These are phyloP conservation scores for Trachops cirrhosus DNA, from an alignment of 2,797 vertebrate genomes.

Conservation along the genomic window DNA sequence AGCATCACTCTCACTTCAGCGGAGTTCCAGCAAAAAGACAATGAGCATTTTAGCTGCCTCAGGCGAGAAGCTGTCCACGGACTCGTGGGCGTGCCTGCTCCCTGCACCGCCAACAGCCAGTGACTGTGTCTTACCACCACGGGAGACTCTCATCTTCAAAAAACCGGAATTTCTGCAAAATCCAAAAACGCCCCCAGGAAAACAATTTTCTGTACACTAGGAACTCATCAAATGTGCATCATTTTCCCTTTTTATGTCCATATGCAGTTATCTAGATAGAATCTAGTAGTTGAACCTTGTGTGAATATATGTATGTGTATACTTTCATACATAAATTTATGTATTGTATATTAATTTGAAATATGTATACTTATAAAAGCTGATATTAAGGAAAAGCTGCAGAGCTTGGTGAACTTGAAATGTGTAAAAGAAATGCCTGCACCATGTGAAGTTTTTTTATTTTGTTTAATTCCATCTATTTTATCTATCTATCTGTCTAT, in stretches of 20 bases:
- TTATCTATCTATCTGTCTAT: background rate
- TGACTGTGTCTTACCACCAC: background rate
- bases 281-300: background rate
- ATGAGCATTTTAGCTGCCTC: conserved; percentile 64
- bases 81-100: conserved; percentile 37
- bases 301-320: rapidly evolving
- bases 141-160: conserved; percentile 1
- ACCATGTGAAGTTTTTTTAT: background rate
- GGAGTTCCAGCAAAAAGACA: conserved; percentile 70
- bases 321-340: background rate
- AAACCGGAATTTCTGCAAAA: background rate
- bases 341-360: background rate
- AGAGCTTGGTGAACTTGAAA: background rate
- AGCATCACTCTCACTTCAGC: conserved; percentile 68
- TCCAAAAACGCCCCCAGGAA: background rate
- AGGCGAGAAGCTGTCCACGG: conserved; percentile 67
- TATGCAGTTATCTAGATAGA: background rate
- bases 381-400: background rate
- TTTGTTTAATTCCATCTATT: background rate
- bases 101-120: conserved; percentile 27
- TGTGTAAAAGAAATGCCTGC: background rate
- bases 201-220: background rate
- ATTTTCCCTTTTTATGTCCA: background rate
- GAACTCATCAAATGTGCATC: background rate
- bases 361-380: background rate